Conservation (phyloP, 1,140 invertebrate species). For the Drosophila punjabiensis region DNA sequence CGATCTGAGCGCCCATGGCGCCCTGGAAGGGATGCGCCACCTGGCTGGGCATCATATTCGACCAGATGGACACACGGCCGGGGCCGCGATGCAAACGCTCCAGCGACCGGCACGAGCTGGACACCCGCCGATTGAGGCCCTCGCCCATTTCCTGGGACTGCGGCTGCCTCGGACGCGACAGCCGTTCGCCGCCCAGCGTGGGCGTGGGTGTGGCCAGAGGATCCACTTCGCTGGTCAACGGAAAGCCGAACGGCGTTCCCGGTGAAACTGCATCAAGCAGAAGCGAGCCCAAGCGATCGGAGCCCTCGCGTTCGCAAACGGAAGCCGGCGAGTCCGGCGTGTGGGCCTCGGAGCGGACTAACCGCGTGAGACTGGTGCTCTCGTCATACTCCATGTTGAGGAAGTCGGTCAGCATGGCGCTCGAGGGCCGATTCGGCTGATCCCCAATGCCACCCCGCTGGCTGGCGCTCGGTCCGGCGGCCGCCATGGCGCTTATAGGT, state of each 20-base stretch:
- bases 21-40: conserved; percentile 90
- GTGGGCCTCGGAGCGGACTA: conserved; percentile 83
- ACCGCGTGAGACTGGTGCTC: conserved; percentile 70
- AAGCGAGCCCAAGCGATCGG: conserved; percentile 46
- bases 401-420: conserved; percentile 84
- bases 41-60: conserved; percentile 86
- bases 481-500: conserved; percentile 17
- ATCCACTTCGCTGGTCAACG: conserved; percentile 41
- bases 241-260: conserved; percentile 56
- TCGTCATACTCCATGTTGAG: conserved; percentile 83
- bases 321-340: conserved; percentile 84
- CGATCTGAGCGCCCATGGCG: conserved; percentile 93
- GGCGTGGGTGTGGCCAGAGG: conserved; percentile 37
- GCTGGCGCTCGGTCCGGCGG: conserved; percentile 7
- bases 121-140: conserved; percentile 72
- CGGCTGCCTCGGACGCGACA: conserved; percentile 58
- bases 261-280: conserved; percentile 55
- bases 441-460: conserved; percentile 54
- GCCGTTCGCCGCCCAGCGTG: conserved; percentile 52
- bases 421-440: conserved; percentile 77
- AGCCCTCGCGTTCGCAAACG: conserved; percentile 73
- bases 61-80: conserved; percentile 83
- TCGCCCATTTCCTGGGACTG: conserved; percentile 45
- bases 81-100: conserved; percentile 84
- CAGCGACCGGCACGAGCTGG: conserved; percentile 83